phyloP scores from a whole-genome alignment of 2,797 vertebrate species.

The Sciurus carolinensis region DNA sequence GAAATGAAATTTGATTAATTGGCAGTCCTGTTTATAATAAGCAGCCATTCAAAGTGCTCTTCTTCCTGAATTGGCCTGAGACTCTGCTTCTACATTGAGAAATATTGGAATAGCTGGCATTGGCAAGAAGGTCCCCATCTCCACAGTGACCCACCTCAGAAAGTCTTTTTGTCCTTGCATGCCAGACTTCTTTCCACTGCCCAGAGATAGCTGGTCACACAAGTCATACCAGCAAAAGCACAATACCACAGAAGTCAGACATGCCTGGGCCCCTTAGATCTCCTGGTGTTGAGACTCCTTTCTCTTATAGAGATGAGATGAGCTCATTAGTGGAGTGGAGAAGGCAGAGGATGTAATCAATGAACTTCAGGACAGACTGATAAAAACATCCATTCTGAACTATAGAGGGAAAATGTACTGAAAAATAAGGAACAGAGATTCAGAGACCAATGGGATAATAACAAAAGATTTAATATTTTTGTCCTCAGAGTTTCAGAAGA shows the following conservation, averaged over 20 bases:
- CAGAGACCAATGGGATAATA: background rate
- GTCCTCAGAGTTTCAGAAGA: background rate
- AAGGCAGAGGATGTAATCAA: background rate
- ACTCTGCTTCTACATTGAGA: background rate
- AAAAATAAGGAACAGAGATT: background rate
- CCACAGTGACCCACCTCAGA: background rate
- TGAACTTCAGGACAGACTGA: constrained; percentile 5
- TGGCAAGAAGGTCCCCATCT: background rate
- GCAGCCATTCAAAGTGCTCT: background rate
- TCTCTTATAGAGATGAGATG: background rate
- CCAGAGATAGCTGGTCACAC: background rate
- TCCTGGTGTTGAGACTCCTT: background rate
- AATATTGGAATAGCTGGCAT: background rate
- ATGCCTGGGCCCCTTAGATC: background rate
- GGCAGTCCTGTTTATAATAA: background rate
- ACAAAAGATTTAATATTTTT: constrained; percentile 7
- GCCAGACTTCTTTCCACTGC: background rate
- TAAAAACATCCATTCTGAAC: constrained; percentile 19
- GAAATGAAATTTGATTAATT: background rate
- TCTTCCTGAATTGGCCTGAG: background rate
- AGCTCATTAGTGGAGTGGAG: background rate
- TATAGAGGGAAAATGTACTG: background rate
- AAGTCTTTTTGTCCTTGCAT: background rate
- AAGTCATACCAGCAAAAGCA: background rate
- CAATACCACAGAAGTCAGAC: background rate